Evolutionary conservation across 2,797 vertebrate species (phyloP).

Genomic region (Potorous gilbertii): DNA sequence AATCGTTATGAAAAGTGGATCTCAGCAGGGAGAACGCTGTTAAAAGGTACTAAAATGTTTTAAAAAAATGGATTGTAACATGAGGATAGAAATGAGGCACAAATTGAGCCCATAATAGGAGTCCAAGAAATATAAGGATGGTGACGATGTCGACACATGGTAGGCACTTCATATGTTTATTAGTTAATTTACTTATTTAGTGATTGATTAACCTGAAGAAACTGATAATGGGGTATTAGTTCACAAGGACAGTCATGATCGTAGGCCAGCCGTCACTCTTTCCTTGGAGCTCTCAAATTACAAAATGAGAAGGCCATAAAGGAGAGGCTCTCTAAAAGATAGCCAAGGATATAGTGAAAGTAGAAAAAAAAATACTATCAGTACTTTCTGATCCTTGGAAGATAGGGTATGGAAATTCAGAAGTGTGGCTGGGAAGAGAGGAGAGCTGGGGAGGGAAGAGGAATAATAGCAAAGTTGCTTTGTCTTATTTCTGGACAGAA

Average conservation of each 20-base stretch:
- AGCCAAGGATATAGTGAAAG: conserved; percentile 3
- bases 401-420: conserved; percentile 46
- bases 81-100: background rate
- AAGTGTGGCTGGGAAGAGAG: conserved; percentile 1
- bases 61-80: background rate
- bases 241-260: background rate
- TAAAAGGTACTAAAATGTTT: background rate
- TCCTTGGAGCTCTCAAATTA: background rate
- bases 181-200: background rate
- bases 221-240: background rate
- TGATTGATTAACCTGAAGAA: conserved; percentile 24
- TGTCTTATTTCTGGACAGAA: conserved; percentile 57
- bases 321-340: conserved; percentile 11
- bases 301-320: conserved; percentile 38
- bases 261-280: background rate
- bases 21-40: background rate
- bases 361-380: background rate
- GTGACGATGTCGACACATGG: background rate
- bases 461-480: conserved; percentile 40
- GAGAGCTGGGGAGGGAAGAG: background rate
- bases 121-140: conserved; percentile 28
- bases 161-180: background rate
- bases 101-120: conserved; percentile 35
- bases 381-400: conserved; percentile 36
- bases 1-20: background rate